Base-by-base conservation (phyloP, 2,797 vertebrate species). In the Peromyscus melanophrys region DNA sequence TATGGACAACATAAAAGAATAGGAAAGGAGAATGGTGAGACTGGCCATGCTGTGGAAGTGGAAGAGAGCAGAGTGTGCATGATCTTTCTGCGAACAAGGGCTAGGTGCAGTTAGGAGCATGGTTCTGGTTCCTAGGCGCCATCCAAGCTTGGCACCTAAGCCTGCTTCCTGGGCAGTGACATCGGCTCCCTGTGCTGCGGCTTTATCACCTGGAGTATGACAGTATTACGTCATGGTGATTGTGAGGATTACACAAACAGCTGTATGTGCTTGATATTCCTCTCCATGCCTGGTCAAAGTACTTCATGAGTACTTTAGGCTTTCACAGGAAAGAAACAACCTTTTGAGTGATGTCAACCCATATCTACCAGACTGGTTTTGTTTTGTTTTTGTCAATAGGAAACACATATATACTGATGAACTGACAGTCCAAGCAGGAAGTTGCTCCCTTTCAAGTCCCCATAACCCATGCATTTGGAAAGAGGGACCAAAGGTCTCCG, bases 301-400 rank as follows among this genome's bases (percentile, higher is more conserved):
- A n/a, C 19, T 67, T 85, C 83, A 17, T 29, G 82, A 90, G n/a
- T 43, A 29, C 40, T 78, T 1, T 13, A 84, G 11, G 14, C 73
- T 88, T 95, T 92, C 61, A 80, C 4, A 65, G 69, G 25, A 96
- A 88, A 94, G 13, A 12, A 94, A 86, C 59, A 67, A 73, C 84
- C 52, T 87, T 90, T 25, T 82, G 77, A 94, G 81, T 14, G 17
- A 71, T 13, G 17, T 46, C 77, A 96, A 89, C 25, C 29, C 82
- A n/a, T 23, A 90, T 29, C 19, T 57, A 85, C 82, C 34, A 92
- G 14, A 29, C 23, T 55, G 29, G 6, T 14, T 37, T 14, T 61
- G 6, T 29, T 92, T 65, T n/a, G 31, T 46, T 27, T 19, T 25
- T 46, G 6, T 75, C 37, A 83, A 19, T 75, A 75, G n/a, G 78